phyloP scores from a whole-genome alignment of 2,113 vertebrate species.

The Lepidothrix coronata region DNA sequence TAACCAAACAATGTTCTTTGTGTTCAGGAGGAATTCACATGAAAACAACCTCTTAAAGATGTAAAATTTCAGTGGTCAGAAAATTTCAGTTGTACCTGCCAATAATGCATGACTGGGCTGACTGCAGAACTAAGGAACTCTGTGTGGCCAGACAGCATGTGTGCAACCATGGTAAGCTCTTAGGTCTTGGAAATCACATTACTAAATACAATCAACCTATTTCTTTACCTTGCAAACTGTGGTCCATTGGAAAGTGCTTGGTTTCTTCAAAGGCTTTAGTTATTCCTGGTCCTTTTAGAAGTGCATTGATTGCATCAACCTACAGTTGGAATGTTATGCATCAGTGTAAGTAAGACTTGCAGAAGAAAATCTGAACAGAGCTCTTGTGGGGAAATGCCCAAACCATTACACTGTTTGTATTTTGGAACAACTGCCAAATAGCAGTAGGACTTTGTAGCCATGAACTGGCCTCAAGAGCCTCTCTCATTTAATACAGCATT shows the following conservation, averaged over 20 bases:
- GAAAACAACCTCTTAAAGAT: background rate
- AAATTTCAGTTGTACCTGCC: background rate
- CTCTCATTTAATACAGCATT: background rate
- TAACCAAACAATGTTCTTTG: background rate
- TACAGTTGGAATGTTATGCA: conserved; percentile 27
- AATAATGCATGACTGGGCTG: background rate
- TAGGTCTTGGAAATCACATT: background rate
- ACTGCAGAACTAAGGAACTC: background rate
- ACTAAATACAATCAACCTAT: background rate
- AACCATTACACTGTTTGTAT: background rate
- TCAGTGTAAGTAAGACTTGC: background rate
- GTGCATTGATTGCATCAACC: conserved; percentile 92
- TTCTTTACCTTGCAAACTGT: conserved; percentile 88
- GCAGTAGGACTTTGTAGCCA: background rate
- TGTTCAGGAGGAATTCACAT: background rate
- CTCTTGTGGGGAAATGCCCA: background rate
- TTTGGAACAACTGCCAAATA: background rate
- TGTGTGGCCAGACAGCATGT: background rate
- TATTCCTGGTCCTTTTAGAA: conserved; percentile 92
- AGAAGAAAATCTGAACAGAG: background rate
- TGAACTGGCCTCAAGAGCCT: background rate
- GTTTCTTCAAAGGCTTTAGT: conserved; percentile 94
- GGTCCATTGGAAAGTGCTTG: conserved; percentile 92
- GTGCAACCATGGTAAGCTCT: background rate
- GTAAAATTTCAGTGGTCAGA: background rate